These are phyloP conservation scores for Platorchestia sp. DNA, from an alignment of 1,140 invertebrate species.

Conservation along the genomic window DNA sequence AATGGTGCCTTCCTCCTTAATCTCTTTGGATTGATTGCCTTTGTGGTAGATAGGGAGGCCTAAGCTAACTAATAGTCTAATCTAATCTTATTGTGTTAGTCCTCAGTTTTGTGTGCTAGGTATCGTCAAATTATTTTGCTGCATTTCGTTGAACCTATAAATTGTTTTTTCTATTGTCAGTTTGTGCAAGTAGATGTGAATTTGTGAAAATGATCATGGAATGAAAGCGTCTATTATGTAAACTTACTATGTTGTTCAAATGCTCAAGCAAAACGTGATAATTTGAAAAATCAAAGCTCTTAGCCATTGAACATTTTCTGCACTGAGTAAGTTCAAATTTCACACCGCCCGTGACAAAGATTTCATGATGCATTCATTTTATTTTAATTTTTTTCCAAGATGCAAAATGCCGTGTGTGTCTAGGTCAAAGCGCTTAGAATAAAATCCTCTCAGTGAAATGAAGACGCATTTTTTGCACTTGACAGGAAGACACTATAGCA, in stretches of 20 bases:
- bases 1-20: no score
- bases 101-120: not conserved
- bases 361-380: no score
- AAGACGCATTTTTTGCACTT: not conserved
- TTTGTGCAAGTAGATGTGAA: not conserved
- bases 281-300: not conserved
- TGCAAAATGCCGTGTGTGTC: not conserved
- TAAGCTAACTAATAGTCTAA: no score
- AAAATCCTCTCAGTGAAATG: not conserved
- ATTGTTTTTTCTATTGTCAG: not conserved
- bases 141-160: not conserved
- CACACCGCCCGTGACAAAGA: no score
- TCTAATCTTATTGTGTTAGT: no score
- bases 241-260: not conserved
- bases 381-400: no score
- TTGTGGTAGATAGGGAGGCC: no score
- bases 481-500: not conserved
- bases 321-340: no score
- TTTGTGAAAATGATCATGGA: not conserved
- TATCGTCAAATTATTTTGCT: not conserved
- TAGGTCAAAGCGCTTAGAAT: not conserved
- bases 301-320: not conserved
- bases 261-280: not conserved
- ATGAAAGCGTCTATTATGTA: not conserved
- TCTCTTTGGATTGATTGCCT: no score